A percentile compares a stretch with the other conserved stretches of the same genome.
Conservation (phyloP, 2,888 invertebrate species). For the Prosopocoilus inquinatus region DNA sequence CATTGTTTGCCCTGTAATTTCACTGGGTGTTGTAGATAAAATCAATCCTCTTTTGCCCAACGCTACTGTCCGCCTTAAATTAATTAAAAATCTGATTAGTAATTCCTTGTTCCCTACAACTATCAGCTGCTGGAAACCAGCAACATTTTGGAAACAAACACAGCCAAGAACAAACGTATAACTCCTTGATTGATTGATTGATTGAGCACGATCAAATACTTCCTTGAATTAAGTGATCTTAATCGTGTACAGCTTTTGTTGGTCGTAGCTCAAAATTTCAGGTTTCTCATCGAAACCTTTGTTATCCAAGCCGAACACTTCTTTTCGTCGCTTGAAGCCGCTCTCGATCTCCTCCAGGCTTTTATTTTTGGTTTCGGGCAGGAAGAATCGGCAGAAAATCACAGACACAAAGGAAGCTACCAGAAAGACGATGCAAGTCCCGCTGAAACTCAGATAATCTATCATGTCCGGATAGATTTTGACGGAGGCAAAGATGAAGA, state of each 20-base stretch:
- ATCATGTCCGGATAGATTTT: conserved; percentile 68
- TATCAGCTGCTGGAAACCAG: too few relatives aligned
- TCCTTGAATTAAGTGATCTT: not conserved
- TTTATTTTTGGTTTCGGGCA: conserved; percentile 71
- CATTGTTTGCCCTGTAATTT: too few relatives aligned
- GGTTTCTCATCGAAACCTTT: conserved; percentile 9
- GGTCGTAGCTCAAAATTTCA: not conserved
- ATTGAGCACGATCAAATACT: too few relatives aligned
- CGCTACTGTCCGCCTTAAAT: too few relatives aligned
- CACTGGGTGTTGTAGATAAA: too few relatives aligned
- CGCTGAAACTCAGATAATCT: conserved; percentile 58
- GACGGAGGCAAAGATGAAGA: conserved; percentile 67
- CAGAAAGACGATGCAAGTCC: conserved; percentile 64
- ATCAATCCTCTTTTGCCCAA: too few relatives aligned
- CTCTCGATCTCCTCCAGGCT: conserved; percentile 67
- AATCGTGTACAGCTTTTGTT: conserved; percentile 1
- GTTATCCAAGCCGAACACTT: conserved; percentile 31
- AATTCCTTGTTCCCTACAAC: too few relatives aligned
- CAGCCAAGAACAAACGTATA: too few relatives aligned
- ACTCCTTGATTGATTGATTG: too few relatives aligned
- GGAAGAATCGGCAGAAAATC: conserved; percentile 58
- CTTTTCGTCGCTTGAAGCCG: conserved; percentile 55
- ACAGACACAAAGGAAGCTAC: conserved; percentile 61
- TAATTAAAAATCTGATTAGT: too few relatives aligned
- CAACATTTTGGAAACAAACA: too few relatives aligned